Evolutionary conservation across 2,888 invertebrate species (phyloP).

Genomic region (Zele albiditarsus): DNA sequence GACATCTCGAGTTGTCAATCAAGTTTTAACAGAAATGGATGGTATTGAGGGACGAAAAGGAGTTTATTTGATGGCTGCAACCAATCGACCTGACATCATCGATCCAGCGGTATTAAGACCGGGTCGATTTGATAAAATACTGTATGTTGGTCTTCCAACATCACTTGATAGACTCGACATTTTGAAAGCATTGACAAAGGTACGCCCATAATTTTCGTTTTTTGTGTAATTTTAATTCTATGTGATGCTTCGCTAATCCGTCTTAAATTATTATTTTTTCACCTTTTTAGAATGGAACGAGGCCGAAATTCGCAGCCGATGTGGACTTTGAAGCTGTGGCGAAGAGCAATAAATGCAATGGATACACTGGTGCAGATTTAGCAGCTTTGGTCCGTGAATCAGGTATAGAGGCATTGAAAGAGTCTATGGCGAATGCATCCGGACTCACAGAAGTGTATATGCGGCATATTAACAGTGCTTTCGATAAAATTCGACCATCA

Average conservation of each 20-base stretch:
- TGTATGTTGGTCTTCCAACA: constrained; percentile 92
- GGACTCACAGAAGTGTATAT: constrained; percentile 74
- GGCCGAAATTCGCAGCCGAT: constrained; percentile 83
- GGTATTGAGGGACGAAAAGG: constrained; percentile 93
- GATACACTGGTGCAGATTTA: constrained; percentile 96
- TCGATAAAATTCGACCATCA: constrained; percentile 89
- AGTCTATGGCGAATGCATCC: constrained; percentile 78
- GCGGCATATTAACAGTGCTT: constrained; percentile 85
- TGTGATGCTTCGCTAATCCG: constrained; percentile 23
- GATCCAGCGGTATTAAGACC: constrained; percentile 95
- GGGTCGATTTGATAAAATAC: constrained; percentile 91
- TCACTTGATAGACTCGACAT: constrained; percentile 89
- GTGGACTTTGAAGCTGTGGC: constrained; percentile 85
- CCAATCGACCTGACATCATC: constrained; percentile 96
- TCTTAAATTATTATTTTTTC: constrained; percentile 23
- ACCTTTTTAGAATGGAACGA: constrained; percentile 81
- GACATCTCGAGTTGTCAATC: constrained; percentile 93
- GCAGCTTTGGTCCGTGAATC: constrained; percentile 92
- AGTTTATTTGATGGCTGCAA: constrained; percentile 96
- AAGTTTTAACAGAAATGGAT: constrained; percentile 98
- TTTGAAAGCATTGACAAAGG: constrained; percentile 90
- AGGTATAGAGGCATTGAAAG: constrained; percentile 85
- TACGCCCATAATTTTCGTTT: constrained; percentile 59
- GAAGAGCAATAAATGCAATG: constrained; percentile 79
- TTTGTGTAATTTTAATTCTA: not conserved